Conservation (phyloP, 2,888 invertebrate genomes). For the Peribatodes rhomboidaria region DNA sequence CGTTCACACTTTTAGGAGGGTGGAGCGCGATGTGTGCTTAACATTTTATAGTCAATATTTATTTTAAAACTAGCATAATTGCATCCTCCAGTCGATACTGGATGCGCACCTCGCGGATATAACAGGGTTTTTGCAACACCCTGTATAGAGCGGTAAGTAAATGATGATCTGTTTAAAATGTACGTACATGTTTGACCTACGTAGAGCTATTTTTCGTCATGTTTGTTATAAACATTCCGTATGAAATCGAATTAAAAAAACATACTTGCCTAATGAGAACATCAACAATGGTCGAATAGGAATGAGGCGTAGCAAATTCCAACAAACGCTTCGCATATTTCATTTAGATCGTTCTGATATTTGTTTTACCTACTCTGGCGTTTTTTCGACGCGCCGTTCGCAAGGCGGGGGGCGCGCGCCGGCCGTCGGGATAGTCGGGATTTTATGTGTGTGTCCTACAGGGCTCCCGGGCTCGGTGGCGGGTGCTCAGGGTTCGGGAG, state of each 20-base stretch:
- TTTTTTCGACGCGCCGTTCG: conserved; percentile 44
- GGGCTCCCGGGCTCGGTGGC: conserved; percentile 49
- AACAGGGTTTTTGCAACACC: too few relatives aligned
- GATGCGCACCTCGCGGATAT: too few relatives aligned
- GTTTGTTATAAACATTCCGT: background rate
- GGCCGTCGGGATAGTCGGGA: conserved; percentile 61
- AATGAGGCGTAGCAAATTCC: conserved; percentile 23
- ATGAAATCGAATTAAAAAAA: conserved; percentile 8
- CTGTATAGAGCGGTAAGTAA: too few relatives aligned
- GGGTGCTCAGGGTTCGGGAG: conserved; percentile 46
- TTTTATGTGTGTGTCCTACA: conserved; percentile 50
- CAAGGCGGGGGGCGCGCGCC: conserved; percentile 64
- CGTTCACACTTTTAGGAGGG: too few relatives aligned
- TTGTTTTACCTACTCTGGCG: conserved; percentile 44
- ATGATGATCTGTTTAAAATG: too few relatives aligned
- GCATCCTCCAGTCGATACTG: too few relatives aligned
- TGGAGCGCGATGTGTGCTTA: too few relatives aligned
- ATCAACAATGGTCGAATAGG: conserved; percentile 21
- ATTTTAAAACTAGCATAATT: too few relatives aligned
- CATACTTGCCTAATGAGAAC: conserved; percentile 16
- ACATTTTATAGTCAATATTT: too few relatives aligned
- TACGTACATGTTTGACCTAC: background rate
- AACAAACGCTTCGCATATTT: conserved; percentile 43
- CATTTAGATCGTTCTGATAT: conserved; percentile 41
- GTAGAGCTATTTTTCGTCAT: background rate